A percentile compares a stretch with the other conserved stretches of the same genome.
phyloP scores from a whole-genome alignment of 1,140 invertebrate species.

The Belonocnema kinseyi region DNA sequence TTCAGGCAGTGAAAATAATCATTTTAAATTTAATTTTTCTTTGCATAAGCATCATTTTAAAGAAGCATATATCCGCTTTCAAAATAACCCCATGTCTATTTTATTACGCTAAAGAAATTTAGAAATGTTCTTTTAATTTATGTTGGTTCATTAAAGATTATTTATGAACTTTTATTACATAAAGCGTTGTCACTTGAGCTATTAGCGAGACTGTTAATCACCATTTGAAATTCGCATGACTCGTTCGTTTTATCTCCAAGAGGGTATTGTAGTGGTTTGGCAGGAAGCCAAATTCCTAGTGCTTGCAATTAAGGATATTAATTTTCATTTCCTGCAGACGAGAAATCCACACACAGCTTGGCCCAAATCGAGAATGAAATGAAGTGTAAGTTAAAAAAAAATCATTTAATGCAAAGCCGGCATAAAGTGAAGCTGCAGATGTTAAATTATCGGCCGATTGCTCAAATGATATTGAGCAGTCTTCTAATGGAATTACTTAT shows the following conservation, averaged over 20 bases:
- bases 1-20: no score
- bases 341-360: constrained; percentile 2
- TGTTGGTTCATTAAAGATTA: background rate
- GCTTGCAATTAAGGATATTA: constrained; percentile 28
- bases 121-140: no score
- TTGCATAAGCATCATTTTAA: no score
- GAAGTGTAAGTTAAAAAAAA: constrained; percentile 1
- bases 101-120: no score
- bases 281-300: constrained; percentile 19
- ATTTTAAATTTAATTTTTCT: no score
- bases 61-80: no score
- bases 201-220: constrained; percentile 24
- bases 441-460: constrained; percentile 23
- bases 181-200: constrained; percentile 22
- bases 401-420: background rate
- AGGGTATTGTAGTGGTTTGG: constrained; percentile 25
- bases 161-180: constrained; percentile 8
- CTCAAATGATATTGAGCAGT: constrained; percentile 14
- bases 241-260: constrained; percentile 22
- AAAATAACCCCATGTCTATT: no score
- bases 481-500: constrained; percentile 24
- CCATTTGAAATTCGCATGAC: constrained; percentile 23
- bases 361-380: background rate
- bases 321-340: constrained; percentile 29
- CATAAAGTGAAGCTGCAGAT: background rate